Percentiles rank a stretch among this genome's conserved stretches.
Conservation (phyloP, 2,797 vertebrate species). For the Botia almorhae region DNA sequence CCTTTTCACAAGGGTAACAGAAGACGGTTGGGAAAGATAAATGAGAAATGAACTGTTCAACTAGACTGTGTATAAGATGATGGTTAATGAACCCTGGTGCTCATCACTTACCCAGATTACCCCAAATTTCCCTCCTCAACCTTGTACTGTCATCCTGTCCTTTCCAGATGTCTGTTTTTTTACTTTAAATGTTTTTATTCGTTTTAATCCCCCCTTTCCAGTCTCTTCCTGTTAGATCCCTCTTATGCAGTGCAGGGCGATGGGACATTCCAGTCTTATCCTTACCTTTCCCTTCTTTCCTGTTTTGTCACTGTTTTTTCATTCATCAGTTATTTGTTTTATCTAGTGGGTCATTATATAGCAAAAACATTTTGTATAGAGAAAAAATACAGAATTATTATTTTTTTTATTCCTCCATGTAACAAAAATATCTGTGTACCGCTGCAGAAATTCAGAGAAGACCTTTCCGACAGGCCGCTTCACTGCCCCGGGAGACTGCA, state of each 20-base stretch:
- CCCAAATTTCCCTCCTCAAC: constrained; percentile 56
- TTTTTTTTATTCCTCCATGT: constrained; percentile 92
- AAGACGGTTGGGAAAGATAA: constrained; percentile 70
- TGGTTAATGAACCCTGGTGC: constrained; percentile 83
- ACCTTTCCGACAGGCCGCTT: constrained; percentile 69
- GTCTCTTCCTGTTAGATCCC: constrained; percentile 68
- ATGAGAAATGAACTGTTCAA: constrained; percentile 75
- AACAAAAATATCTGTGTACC: constrained; percentile 77
- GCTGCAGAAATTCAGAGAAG: constrained; percentile 78
- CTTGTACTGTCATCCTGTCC: constrained; percentile 38
- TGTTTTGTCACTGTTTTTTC: constrained; percentile 58
- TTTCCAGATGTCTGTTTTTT: constrained; percentile 65
- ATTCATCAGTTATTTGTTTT: constrained; percentile 84
- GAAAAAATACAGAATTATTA: constrained; percentile 81
- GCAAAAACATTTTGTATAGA: constrained; percentile 91
- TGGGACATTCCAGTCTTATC: constrained; percentile 76
- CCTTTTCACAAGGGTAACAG: constrained; percentile 80
- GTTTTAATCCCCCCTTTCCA: constrained; percentile 41
- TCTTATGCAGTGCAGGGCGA: constrained; percentile 51
- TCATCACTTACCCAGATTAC: constrained; percentile 74
- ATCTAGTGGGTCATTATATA: constrained; percentile 92
- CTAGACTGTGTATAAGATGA: constrained; percentile 85
- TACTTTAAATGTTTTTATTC: constrained; percentile 74
- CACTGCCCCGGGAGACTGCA: constrained; percentile 65
- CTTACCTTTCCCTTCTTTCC: constrained; percentile 59